Evolutionary conservation across 1,140 invertebrate species (phyloP), one percentile per base, ranked within the genome.

Genomic region (Venustaconcha ellipsiformis): DNA sequence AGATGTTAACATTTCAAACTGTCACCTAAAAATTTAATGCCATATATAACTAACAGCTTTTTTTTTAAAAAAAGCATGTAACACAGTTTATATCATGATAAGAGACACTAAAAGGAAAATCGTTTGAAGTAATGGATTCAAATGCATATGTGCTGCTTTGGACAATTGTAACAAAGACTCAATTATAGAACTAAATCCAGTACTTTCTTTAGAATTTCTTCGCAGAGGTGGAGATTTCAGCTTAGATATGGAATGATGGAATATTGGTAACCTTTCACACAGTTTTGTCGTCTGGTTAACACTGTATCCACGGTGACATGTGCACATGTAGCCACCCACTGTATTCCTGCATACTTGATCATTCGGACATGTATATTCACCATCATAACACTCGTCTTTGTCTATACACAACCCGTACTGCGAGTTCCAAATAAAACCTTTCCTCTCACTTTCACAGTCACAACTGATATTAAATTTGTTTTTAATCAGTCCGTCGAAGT

Each of bases 391-490:
- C 56, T 77, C 75, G 56, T 77, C 75, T 62, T 37, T 68, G 48
- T 77, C 83, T 23, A 84, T 78, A 68, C 83, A 84, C 55, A 83
- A 23, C 55, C 74, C 58, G 66, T 79, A 84, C 20, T 74, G 66
- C 30, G 74, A 79, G 67, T 78, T 83, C 82, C 82, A 84, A 14
- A 68, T 57, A 64, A 84, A 84, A 4, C 83, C 83, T 23, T 65
- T 57, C 15, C 67, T 60, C 12, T 77, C 71, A 18, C 68, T 75
- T 17, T 60, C 48, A 60, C 83, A 84, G 23, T 79, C 60, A 69
- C 83, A 84, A n/a, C 74, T 76, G 57, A 80, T 77, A 60, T 83
- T 83, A 55, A 83, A 79, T 55, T 71, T 66, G 75, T 84, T 84
- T 37, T 78, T 71, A 56, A 78, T 78, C 15, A 84, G 67, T 57